A percentile compares a stretch with the other conserved stretches of the same genome.
Conservation (phyloP, 1,140 invertebrate species). For the Drosophila erecta region DNA sequence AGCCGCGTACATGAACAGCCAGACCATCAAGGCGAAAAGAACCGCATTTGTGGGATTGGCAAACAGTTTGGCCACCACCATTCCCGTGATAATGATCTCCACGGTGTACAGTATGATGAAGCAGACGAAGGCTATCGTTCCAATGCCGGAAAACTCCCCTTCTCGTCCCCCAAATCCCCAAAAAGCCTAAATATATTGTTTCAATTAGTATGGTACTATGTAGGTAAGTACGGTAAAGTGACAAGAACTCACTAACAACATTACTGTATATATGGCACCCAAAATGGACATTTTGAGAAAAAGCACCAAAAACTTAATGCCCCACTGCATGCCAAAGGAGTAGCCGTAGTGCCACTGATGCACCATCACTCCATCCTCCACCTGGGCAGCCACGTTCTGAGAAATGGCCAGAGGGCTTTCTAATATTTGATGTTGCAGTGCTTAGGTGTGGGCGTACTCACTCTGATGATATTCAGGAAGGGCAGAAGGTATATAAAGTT, state of each 20-base stretch:
- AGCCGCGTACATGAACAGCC: slow-evolving; percentile 64
- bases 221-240: no score
- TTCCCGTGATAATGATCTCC: slow-evolving; percentile 53
- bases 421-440: neutral
- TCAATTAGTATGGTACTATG: no score
- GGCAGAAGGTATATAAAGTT: slow-evolving; percentile 66
- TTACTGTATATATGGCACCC: slow-evolving; percentile 17
- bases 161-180: slow-evolving; percentile 15
- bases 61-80: slow-evolving; percentile 60
- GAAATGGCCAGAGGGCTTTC: neutral
- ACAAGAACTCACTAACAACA: slow-evolving; percentile 33
- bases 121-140: slow-evolving; percentile 10
- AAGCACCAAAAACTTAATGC: slow-evolving; percentile 45
- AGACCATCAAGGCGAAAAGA: slow-evolving; percentile 48
- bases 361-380: slow-evolving; percentile 59
- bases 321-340: slow-evolving; percentile 49
- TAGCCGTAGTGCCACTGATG: slow-evolving; percentile 79
- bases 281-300: slow-evolving; percentile 46
- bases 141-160: neutral
- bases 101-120: slow-evolving; percentile 50
- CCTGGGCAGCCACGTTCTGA: slow-evolving; percentile 60
- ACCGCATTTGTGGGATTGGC: slow-evolving; percentile 45
- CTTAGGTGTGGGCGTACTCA: slow-evolving; percentile 22
- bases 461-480: slow-evolving; percentile 64
- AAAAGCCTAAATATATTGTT: slow-evolving; percentile 20